These are phyloP conservation scores for Lepus townsendii DNA, from an alignment of 2,797 vertebrate genomes.

Conservation along the genomic window DNA sequence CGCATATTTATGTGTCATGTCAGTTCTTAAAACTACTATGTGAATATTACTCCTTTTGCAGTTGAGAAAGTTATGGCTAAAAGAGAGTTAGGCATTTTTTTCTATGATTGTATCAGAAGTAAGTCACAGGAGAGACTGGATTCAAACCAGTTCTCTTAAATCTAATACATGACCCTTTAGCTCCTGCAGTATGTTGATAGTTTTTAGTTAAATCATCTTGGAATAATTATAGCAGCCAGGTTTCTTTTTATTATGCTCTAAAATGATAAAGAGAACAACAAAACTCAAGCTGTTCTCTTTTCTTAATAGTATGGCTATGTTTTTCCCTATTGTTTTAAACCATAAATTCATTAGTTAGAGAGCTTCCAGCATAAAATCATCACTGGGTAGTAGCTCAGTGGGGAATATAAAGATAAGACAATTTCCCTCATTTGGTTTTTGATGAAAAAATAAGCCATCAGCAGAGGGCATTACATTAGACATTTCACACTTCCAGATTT, in stretches of 20 bases:
- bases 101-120: not conserved
- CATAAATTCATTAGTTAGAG: not conserved
- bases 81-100: not conserved
- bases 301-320: not conserved
- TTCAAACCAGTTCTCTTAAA: conserved; percentile 28
- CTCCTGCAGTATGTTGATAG: not conserved
- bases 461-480: not conserved
- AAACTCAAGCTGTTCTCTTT: not conserved
- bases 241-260: not conserved
- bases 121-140: not conserved
- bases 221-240: not conserved
- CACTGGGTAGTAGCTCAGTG: not conserved
- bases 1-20: not conserved
- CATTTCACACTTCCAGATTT: not conserved
- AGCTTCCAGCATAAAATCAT: not conserved
- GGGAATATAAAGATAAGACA: not conserved
- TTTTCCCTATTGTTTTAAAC: not conserved
- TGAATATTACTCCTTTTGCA: not conserved
- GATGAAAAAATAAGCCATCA: conserved; percentile 22
- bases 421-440: conserved; percentile 5
- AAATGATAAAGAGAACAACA: not conserved
- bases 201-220: conserved; percentile 24
- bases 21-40: not conserved
- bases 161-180: not conserved
- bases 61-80: not conserved